A percentile compares a stretch with the other conserved stretches of the same genome.
These are phyloP conservation scores for Brachyhypopomus gauderio DNA, from an alignment of 2,113 vertebrate genomes.

Conservation along the genomic window DNA sequence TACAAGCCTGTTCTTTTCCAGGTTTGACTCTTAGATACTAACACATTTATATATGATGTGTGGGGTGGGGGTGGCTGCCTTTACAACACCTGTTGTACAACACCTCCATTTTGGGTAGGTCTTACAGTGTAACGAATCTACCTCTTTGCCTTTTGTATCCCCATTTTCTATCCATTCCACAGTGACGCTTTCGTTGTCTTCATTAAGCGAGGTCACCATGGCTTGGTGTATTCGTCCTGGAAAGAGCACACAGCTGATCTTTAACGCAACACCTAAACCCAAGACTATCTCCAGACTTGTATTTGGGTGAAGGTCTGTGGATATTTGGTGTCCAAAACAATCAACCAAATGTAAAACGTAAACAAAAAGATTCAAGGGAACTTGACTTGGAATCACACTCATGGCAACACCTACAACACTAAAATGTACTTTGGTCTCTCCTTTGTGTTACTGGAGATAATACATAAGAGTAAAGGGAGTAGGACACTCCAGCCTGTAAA, in stretches of 20 bases:
- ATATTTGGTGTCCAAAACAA: too few relatives aligned
- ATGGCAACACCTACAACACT: too few relatives aligned
- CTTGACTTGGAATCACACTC: too few relatives aligned
- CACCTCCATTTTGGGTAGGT: not conserved
- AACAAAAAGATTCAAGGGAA: too few relatives aligned
- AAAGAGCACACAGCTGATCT: conserved; percentile 26
- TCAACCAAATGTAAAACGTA: too few relatives aligned
- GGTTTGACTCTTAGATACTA: not conserved
- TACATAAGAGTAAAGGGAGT: too few relatives aligned
- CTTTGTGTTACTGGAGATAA: too few relatives aligned
- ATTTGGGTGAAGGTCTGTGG: not conserved
- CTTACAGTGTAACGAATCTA: conserved; percentile 46
- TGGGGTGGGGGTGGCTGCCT: not conserved
- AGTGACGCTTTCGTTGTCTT: conserved; percentile 92
- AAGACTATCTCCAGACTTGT: not conserved
- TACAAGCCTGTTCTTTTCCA: not conserved
- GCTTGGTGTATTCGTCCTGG: conserved; percentile 94
- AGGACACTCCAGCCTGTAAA: too few relatives aligned
- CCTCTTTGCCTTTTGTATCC: conserved; percentile 97
- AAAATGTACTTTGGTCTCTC: too few relatives aligned
- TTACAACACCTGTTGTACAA: not conserved
- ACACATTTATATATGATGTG: not conserved
- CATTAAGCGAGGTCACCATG: conserved; percentile 94
- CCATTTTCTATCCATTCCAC: conserved; percentile 98
- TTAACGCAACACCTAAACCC: not conserved